phyloP scores from a whole-genome alignment of 1,140 invertebrate species.

The Neodiprion virginianus region DNA sequence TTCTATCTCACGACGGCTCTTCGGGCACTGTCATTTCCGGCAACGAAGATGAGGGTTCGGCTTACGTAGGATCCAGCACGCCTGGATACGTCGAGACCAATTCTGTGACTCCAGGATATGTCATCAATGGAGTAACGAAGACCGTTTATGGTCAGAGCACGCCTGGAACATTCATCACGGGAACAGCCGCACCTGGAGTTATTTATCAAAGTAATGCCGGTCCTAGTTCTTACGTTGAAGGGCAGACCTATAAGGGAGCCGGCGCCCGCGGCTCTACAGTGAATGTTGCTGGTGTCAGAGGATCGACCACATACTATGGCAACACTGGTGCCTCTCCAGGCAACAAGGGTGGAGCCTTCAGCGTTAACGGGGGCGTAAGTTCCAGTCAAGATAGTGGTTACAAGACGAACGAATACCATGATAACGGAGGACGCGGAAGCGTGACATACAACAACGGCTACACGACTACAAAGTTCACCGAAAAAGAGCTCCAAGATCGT shows the following conservation, averaged over 20 bases:
- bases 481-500: conserved; percentile 38
- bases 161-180: conserved; percentile 20
- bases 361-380: background rate
- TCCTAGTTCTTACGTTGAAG: conserved; percentile 27
- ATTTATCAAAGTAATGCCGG: conserved; percentile 30
- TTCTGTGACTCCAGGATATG: conserved; percentile 38
- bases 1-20: conserved; percentile 26
- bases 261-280: background rate
- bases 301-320: background rate
- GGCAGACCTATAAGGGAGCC: background rate
- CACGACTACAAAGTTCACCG: conserved; percentile 41
- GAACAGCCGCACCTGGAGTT: conserved; percentile 20
- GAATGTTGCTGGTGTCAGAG: background rate
- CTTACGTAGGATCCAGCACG: conserved; percentile 21
- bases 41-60: conserved; percentile 23
- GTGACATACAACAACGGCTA: conserved; percentile 45
- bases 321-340: background rate
- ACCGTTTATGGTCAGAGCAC: conserved; percentile 21
- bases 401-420: conserved; percentile 45
- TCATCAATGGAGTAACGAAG: conserved; percentile 34
- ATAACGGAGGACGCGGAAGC: conserved; percentile 45
- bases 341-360: background rate
- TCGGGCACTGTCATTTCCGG: conserved; percentile 26
- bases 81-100: conserved; percentile 35
- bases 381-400: conserved; percentile 29